phyloP scores from a whole-genome alignment of 2,888 invertebrate genomes.

The Catocala nupta region DNA sequence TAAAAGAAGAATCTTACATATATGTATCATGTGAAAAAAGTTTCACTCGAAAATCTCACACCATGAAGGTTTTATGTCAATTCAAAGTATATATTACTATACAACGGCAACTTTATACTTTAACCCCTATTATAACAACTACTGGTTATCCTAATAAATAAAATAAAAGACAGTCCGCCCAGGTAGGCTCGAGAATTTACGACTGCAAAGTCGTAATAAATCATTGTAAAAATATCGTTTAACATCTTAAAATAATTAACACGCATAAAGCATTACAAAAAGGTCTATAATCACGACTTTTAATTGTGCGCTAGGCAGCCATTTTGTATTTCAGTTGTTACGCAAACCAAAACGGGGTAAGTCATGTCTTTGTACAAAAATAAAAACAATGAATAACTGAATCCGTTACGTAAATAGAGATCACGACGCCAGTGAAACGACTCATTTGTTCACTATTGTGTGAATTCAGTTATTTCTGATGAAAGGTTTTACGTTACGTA shows the following conservation, averaged over 20 bases:
- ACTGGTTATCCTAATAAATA: no score
- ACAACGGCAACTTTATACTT: no score
- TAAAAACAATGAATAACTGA: constrained; percentile 61
- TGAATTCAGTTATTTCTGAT: constrained; percentile 52
- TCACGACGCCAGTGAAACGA: constrained; percentile 57
- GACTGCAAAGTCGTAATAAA: no score
- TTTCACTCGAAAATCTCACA: no score
- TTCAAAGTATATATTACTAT: no score
- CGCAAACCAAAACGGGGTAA: constrained; percentile 57
- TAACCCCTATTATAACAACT: no score
- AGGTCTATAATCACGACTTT: constrained; percentile 37
- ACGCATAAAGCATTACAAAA: constrained; percentile 37
- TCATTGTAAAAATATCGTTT: neutral
- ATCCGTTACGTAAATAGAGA: constrained; percentile 70
- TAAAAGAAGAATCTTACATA: no score
- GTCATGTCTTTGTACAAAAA: constrained; percentile 59
- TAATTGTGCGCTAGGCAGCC: constrained; percentile 10
- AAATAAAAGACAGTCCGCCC: no score
- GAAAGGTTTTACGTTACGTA: neutral
- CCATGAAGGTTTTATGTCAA: no score
- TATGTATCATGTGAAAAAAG: no score
- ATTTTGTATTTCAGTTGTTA: constrained; percentile 50
- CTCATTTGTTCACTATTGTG: constrained; percentile 47
- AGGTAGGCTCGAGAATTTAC: no score
- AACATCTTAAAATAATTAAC: constrained; percentile 38